Evolutionary conservation across 92 coral and sea anemone species (phyloP).

Genomic region (Heliopora coerulea): DNA sequence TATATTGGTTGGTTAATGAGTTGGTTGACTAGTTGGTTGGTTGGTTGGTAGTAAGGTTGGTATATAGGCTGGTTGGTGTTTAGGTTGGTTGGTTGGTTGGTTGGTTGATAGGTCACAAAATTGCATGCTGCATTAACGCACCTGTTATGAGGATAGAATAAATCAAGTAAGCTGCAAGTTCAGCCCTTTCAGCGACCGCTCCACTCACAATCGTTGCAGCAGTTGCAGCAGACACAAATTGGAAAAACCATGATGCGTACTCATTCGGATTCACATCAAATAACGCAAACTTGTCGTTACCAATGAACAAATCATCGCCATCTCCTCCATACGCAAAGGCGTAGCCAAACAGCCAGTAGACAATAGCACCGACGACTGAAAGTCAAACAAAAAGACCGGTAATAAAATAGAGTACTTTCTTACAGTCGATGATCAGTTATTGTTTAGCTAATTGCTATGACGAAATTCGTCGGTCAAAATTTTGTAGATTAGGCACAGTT

Average conservation of each 20-base stretch:
- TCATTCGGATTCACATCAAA: slow-evolving; percentile 40
- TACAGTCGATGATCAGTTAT: too few relatives aligned
- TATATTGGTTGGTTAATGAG: too few relatives aligned
- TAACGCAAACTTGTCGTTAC: slow-evolving; percentile 61
- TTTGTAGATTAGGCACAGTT: too few relatives aligned
- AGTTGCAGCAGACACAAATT: slow-evolving; percentile 86
- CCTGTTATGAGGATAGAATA: slow-evolving; percentile 75
- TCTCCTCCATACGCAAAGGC: slow-evolving; percentile 76
- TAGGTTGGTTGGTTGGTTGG: too few relatives aligned
- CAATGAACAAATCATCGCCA: slow-evolving; percentile 59
- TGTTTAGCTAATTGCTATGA: too few relatives aligned
- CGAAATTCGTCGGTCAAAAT: too few relatives aligned
- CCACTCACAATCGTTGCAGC: slow-evolving; percentile 95
- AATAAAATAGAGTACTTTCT: too few relatives aligned
- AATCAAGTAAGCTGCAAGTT: slow-evolving; percentile 69
- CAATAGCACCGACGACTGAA: slow-evolving; percentile 71
- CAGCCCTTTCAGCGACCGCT: slow-evolving; percentile 91
- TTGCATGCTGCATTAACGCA: background rate
- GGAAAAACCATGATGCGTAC: slow-evolving; percentile 79
- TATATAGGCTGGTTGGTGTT: too few relatives aligned
- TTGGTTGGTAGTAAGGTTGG: too few relatives aligned
- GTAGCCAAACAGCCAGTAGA: slow-evolving; percentile 75
- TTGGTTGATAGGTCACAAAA: too few relatives aligned
- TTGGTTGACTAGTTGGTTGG: too few relatives aligned
- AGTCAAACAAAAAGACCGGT: too few relatives aligned